phyloP scores from a whole-genome alignment of 2,797 vertebrate species.

The Gymnocypris eckloni region DNA sequence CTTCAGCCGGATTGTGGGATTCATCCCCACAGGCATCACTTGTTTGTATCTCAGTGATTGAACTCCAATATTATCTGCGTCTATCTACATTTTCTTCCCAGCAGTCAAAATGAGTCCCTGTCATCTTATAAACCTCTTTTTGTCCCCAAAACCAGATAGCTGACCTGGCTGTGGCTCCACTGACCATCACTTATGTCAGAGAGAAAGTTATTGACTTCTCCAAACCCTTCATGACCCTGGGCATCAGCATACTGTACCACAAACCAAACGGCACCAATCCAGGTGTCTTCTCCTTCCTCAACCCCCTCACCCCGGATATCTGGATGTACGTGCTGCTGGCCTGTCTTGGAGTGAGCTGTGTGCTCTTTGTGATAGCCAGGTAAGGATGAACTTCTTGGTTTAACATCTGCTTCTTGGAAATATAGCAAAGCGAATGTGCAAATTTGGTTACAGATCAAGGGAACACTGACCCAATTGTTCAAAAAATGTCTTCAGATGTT shows the following conservation, averaged over 20 bases:
- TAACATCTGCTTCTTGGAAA: not conserved
- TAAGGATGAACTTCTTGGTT: conserved; percentile 64
- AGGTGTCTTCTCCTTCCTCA: conserved; percentile 96
- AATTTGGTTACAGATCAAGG: not conserved
- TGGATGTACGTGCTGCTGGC: conserved; percentile 98
- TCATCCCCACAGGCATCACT: not conserved
- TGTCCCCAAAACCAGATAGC: conserved; percentile 81
- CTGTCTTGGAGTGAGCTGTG: conserved; percentile 96
- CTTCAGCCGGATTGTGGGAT: conserved; percentile 7
- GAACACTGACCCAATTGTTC: conserved; percentile 1
- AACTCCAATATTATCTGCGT: not conserved
- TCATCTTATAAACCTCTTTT: not conserved
- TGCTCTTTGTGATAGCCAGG: conserved; percentile 98
- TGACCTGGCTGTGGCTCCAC: conserved; percentile 93
- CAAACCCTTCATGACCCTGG: conserved; percentile 98
- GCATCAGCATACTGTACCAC: conserved; percentile 95
- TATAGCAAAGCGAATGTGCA: conserved; percentile 11
- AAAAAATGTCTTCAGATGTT: conserved; percentile 32
- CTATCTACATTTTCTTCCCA: not conserved
- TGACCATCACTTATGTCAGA: conserved; percentile 96
- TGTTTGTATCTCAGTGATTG: conserved; percentile 14
- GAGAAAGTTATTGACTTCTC: conserved; percentile 99
- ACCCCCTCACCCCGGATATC: conserved; percentile 95
- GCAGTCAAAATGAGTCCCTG: not conserved
- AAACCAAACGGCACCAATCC: conserved; percentile 98